Conservation (phyloP, 2,113 vertebrate genomes). For the Fregetta grallaria region DNA sequence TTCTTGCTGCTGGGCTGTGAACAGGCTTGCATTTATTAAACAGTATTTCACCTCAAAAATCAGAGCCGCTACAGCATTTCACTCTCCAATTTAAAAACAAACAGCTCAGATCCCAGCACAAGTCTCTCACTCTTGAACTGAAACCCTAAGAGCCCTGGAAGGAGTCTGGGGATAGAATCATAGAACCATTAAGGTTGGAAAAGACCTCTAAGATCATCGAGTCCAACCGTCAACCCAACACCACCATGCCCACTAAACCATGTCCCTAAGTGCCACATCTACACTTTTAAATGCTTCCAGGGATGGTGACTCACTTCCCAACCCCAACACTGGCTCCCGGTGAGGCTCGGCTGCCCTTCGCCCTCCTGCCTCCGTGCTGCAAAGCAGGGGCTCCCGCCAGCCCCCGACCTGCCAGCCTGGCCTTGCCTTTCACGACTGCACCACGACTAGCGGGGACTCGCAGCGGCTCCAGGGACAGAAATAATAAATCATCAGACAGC, state of each 20-base stretch:
- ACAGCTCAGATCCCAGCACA: not conserved
- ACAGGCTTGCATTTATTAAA: constrained; percentile 13
- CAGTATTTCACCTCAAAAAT: not conserved
- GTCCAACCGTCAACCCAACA: too few relatives aligned
- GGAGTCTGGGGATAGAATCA: not conserved
- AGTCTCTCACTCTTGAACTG: not conserved
- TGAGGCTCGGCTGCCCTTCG: not conserved
- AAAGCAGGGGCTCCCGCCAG: not conserved
- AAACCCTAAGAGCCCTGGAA: not conserved
- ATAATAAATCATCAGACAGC: not conserved
- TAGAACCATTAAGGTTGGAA: too few relatives aligned
- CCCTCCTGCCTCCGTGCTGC: not conserved
- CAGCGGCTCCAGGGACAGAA: not conserved
- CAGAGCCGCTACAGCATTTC: not conserved
- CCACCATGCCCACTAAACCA: too few relatives aligned
- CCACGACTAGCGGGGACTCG: not conserved
- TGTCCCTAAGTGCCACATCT: too few relatives aligned
- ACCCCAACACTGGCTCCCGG: accelerated
- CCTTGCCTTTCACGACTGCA: not conserved
- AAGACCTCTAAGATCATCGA: too few relatives aligned
- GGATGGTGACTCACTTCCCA: not conserved
- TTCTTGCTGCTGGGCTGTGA: not conserved
- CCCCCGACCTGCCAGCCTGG: not conserved
- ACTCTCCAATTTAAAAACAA: not conserved
- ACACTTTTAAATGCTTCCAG: too few relatives aligned